Conservation (phyloP, 1,140 invertebrate species). For the Sycophila sp. region DNA sequence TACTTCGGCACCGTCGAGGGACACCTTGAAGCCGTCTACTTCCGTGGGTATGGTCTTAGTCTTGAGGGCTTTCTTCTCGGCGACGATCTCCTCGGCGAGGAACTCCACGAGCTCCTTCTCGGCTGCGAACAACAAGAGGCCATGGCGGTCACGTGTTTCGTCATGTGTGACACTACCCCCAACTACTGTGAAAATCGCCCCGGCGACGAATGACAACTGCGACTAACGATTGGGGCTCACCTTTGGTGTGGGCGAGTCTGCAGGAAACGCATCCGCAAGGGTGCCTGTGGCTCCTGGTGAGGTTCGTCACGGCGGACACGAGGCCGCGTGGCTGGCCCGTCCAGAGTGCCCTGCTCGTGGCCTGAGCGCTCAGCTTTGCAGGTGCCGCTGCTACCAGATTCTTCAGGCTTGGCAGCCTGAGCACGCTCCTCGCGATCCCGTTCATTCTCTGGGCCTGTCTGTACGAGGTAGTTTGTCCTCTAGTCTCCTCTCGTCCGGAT, state of each 20-base stretch:
- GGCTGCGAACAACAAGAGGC: conserved; percentile 66
- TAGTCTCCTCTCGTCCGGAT: not conserved
- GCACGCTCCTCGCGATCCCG: conserved; percentile 71
- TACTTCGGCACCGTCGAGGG: conserved; percentile 81
- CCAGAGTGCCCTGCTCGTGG: not conserved
- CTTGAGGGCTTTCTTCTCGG: conserved; percentile 85
- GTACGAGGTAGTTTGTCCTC: not conserved
- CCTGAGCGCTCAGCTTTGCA: not conserved
- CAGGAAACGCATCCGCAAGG: conserved; percentile 74
- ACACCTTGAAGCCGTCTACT: conserved; percentile 82
- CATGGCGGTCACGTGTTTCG: not conserved
- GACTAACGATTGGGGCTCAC: conserved; percentile 61
- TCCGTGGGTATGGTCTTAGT: conserved; percentile 78
- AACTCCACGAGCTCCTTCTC: conserved; percentile 89
- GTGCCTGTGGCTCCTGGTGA: conserved; percentile 65
- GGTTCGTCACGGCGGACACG: conserved; percentile 39
- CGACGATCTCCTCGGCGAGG: conserved; percentile 87
- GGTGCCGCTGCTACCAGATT: not conserved
- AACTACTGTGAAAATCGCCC: no score
- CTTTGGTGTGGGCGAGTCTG: conserved; percentile 74
- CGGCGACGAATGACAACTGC: no score
- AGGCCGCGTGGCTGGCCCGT: not conserved
- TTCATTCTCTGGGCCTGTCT: conserved; percentile 71
- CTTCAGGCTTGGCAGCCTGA: conserved; percentile 16
- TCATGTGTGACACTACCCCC: no score